These are phyloP conservation scores for Macrotus californicus DNA, from an alignment of 2,113 vertebrate genomes.

Conservation along the genomic window DNA sequence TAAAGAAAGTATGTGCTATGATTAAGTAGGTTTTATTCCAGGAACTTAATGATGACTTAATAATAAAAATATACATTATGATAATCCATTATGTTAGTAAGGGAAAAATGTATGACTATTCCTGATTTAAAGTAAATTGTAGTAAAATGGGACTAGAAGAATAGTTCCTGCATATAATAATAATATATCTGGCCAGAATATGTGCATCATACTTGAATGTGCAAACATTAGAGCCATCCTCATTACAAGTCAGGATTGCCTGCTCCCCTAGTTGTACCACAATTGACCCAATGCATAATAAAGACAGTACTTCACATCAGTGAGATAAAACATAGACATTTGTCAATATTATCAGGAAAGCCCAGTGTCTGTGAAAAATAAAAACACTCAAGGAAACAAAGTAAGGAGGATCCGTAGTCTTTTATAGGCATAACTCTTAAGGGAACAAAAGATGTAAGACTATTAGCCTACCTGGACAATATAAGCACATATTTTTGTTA, in stretches of 20 bases:
- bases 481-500: background rate
- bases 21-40: slow-evolving; percentile 32
- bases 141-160: background rate
- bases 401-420: background rate
- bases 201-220: background rate
- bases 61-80: slow-evolving; percentile 1
- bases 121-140: slow-evolving; percentile 10
- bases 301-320: background rate
- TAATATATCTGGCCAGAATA: background rate
- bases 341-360: background rate
- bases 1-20: slow-evolving; percentile 14
- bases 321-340: background rate
- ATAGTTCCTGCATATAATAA: background rate
- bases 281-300: background rate
- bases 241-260: background rate
- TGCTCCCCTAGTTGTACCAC: background rate
- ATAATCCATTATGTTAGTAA: background rate
- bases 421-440: background rate
- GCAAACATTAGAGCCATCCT: background rate
- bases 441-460: background rate
- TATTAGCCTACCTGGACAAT: background rate
- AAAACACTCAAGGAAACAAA: background rate
- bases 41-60: slow-evolving; percentile 11
- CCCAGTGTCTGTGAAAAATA: background rate
- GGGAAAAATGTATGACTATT: background rate